Evolutionary conservation across 2,797 vertebrate genomes (phyloP).

Genomic region (Otolemur crassicaudatus): DNA sequence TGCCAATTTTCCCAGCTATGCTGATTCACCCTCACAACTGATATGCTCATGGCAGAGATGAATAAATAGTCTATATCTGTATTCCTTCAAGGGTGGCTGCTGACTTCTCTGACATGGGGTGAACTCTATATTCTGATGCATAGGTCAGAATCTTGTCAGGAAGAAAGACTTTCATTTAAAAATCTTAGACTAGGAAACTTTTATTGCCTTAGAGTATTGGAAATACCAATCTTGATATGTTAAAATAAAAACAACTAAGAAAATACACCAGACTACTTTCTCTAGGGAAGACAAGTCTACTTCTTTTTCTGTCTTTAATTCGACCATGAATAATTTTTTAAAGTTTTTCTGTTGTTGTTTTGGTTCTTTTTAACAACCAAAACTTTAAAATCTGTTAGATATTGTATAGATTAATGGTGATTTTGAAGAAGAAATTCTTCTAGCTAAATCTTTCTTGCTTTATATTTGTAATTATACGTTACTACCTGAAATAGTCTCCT

Average conservation of each 20-base stretch:
- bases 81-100: background rate
- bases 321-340: background rate
- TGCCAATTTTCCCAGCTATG: background rate
- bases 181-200: background rate
- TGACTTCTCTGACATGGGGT: background rate
- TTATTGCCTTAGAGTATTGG: background rate
- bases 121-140: background rate
- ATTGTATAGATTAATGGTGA: slow-evolving; percentile 15
- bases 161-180: background rate
- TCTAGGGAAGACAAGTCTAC: fast-evolving
- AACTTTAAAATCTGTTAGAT: slow-evolving; percentile 35
- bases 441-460: slow-evolving; percentile 60
- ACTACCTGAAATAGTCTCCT: slow-evolving; percentile 61
- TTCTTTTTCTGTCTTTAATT: background rate
- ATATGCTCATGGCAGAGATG: background rate
- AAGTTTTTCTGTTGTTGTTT: background rate
- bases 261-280: background rate
- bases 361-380: background rate
- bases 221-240: background rate
- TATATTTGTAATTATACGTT: slow-evolving; percentile 74
- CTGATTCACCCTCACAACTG: background rate
- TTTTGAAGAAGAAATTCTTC: slow-evolving; percentile 47
- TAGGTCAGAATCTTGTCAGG: background rate
- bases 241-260: background rate
- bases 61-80: fast-evolving